Evolutionary conservation across 2,797 vertebrate genomes (phyloP).

Genomic region (Acrossocheilus wenchowensis): DNA sequence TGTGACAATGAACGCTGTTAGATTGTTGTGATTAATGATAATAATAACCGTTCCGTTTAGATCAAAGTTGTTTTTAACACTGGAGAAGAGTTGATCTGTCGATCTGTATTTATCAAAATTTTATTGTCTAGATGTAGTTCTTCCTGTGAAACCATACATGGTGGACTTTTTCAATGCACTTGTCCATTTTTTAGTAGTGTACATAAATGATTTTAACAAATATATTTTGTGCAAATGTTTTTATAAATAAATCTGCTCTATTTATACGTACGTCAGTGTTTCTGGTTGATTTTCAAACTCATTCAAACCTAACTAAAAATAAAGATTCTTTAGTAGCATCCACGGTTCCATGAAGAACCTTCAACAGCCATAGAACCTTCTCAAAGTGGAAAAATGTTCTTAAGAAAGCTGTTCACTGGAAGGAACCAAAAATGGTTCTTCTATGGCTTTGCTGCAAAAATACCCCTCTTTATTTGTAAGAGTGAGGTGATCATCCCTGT

Average conservation of each 20-base stretch:
- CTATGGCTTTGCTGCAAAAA: neutral
- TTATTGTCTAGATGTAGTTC: conserved; percentile 64
- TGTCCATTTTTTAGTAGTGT: conserved; percentile 81
- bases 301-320: neutral
- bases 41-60: conserved; percentile 42
- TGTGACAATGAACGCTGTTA: conserved; percentile 64
- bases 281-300: conserved; percentile 19
- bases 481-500: neutral
- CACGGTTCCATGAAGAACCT: neutral
- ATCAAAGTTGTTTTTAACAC: conserved; percentile 58
- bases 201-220: conserved; percentile 86
- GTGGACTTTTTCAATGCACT: conserved; percentile 86
- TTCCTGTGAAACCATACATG: conserved; percentile 78
- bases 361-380: neutral
- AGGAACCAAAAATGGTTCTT: neutral
- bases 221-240: conserved; percentile 86
- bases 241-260: conserved; percentile 86
- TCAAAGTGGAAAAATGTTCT: neutral
- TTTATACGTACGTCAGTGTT: conserved; percentile 78
- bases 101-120: conserved; percentile 68
- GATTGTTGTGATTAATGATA: conserved; percentile 48
- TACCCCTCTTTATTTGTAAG: neutral
- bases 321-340: neutral
- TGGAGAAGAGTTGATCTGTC: conserved; percentile 53
- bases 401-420: neutral